phyloP scores from a whole-genome alignment of 2,797 vertebrate genomes.

The Silurus lanzhouensis region DNA sequence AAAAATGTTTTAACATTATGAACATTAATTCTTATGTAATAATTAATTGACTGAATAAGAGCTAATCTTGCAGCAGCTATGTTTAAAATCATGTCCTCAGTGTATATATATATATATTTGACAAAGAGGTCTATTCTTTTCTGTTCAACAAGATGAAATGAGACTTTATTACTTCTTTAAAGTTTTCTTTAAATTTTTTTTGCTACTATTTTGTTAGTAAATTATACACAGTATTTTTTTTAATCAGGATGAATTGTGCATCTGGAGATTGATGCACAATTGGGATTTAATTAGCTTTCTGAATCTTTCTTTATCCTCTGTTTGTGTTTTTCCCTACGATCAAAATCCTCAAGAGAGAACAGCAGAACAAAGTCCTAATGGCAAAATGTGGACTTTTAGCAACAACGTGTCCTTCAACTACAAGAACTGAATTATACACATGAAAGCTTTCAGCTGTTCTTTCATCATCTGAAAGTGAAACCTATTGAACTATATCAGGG shows the following conservation, averaged over 20 bases:
- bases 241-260: background rate
- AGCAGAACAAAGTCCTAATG: conserved; percentile 6
- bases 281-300: background rate
- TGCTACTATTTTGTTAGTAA: background rate
- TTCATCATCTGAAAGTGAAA: conserved; percentile 39
- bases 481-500: conserved; percentile 30
- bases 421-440: conserved; percentile 22
- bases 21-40: no score
- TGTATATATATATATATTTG: background rate
- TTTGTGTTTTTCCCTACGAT: background rate
- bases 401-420: conserved; percentile 21
- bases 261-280: background rate
- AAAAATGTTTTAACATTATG: no score
- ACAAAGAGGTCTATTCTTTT: background rate
- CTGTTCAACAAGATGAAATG: background rate
- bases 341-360: background rate
- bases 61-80: no score
- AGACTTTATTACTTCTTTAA: background rate
- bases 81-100: no score
- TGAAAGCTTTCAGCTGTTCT: conserved; percentile 41
- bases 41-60: no score
- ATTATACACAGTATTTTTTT: background rate
- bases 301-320: background rate
- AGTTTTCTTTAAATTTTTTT: background rate
- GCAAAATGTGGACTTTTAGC: conserved; percentile 12